phyloP scores from a whole-genome alignment of 2,797 vertebrate species.

The Limnodromus scolopaceus region DNA sequence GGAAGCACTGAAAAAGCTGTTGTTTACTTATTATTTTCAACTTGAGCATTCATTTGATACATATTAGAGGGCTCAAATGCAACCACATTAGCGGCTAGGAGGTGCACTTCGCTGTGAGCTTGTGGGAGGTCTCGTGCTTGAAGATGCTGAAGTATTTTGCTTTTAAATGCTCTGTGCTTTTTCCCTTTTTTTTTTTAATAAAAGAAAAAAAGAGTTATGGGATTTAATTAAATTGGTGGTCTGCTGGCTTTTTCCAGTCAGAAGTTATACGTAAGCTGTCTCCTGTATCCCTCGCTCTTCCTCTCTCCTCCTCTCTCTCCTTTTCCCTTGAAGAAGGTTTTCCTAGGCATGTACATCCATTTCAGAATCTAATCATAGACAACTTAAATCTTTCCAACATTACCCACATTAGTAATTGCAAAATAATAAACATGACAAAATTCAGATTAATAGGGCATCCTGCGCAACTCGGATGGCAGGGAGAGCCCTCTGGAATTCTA shows the following conservation, averaged over 20 bases:
- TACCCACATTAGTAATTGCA: constrained; percentile 61
- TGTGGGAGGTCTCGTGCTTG: constrained; percentile 31
- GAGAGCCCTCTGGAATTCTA: constrained; percentile 75
- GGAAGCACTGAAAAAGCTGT: background rate
- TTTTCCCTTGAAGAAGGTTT: background rate
- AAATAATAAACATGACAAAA: constrained; percentile 78
- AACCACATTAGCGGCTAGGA: background rate
- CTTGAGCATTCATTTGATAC: background rate
- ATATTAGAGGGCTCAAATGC: background rate
- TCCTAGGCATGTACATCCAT: background rate
- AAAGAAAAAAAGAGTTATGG: background rate
- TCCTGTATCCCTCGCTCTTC: background rate
- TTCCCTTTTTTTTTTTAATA: background rate
- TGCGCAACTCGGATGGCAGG: constrained; percentile 9
- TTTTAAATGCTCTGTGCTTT: constrained; percentile 20
- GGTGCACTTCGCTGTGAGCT: background rate
- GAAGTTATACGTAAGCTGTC: background rate
- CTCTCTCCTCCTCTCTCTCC: background rate
- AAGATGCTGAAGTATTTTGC: constrained; percentile 40
- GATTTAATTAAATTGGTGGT: constrained; percentile 27
- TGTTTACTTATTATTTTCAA: constrained; percentile 50
- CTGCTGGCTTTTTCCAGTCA: constrained; percentile 30
- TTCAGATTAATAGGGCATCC: constrained; percentile 70
- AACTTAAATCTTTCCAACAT: constrained; percentile 59
- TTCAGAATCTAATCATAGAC: constrained; percentile 51